Base-by-base conservation (phyloP, 1,140 invertebrate genomes). In the Lordiphosa mommai region DNA sequence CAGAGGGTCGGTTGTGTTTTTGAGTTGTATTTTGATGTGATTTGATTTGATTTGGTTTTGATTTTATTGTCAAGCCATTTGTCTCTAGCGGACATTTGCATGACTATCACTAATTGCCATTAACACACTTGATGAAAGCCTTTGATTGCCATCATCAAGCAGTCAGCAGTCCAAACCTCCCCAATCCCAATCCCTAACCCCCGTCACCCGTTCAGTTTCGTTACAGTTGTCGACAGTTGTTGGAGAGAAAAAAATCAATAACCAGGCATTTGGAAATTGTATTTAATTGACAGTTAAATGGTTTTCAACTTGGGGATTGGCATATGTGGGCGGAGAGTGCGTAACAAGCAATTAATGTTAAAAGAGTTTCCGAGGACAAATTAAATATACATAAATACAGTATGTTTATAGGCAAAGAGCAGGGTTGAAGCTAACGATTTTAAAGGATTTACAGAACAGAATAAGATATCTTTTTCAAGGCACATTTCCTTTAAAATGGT, bases 251-350 rank as follows among this genome's bases (percentile, higher is more conserved):
- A 79, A 80, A 80, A 80, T 80, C 76, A 82, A 80, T 80, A 80
- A 52, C 61, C 10, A 52, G 34, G 57, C 53, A 71, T 58, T 57
- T 76, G 76, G 57, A 82, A 80, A 82, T 80, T 80, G 74, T 66
- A 80, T 82, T 74, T 80, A 84, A 84, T 84, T 80, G 76, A 80
- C 76, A 80, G 76, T 65, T 82, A 76, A 80, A 80, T 80, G 71
- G 44, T 71, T 80, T 82, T 71, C 67, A 80, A 64, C 71, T 71
- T 55, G 74, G 46, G 64, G 49, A 47, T 67, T 58, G 33, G 48
- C 48, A 23, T 34, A 30, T 49, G 41, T 9, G 61, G 8, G 36
- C 2, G 8, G 32, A 56, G 52, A 46, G 34, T 66, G 49, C 34
- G 48, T 65, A 70, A 70, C 55, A 36, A 36, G 64, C 74, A 79